Conservation (phyloP, 1,140 invertebrate species). For the Amyelois transitella region DNA sequence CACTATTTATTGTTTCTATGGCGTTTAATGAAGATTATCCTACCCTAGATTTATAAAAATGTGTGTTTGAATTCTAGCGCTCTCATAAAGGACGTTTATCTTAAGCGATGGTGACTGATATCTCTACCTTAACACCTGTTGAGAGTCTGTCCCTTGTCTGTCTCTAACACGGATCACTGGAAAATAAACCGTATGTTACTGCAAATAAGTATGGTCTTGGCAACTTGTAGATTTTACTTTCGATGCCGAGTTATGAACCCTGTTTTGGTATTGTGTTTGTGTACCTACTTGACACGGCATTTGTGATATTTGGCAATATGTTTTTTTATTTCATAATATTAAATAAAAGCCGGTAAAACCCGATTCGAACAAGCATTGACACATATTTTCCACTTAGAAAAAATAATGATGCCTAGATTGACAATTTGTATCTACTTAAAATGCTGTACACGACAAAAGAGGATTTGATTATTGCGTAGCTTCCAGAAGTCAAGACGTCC, state of each 20-base stretch:
- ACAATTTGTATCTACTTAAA: too few relatives aligned
- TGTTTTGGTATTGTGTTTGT: neutral
- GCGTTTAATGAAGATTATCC: neutral
- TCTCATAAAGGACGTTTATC: constrained; percentile 61
- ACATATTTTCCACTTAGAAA: too few relatives aligned
- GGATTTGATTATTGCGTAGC: neutral
- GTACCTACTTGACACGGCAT: neutral
- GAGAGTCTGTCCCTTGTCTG: constrained; percentile 34
- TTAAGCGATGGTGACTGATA: constrained; percentile 62
- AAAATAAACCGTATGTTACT: constrained; percentile 16
- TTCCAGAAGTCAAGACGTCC: neutral
- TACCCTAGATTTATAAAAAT: constrained; percentile 21
- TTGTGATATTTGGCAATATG: neutral
- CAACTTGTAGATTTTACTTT: neutral
- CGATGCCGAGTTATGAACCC: neutral
- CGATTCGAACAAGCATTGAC: too few relatives aligned
- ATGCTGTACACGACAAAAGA: too few relatives aligned
- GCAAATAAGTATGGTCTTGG: neutral
- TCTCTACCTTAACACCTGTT: constrained; percentile 43
- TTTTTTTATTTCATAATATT: too few relatives aligned
- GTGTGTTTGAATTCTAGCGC: constrained; percentile 68
- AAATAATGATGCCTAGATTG: too few relatives aligned
- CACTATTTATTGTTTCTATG: too few relatives aligned
- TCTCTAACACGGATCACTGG: constrained; percentile 36
- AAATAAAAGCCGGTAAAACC: too few relatives aligned